Conservation (phyloP, 1,140 invertebrate species). For the Ostrea denselamellosa region DNA sequence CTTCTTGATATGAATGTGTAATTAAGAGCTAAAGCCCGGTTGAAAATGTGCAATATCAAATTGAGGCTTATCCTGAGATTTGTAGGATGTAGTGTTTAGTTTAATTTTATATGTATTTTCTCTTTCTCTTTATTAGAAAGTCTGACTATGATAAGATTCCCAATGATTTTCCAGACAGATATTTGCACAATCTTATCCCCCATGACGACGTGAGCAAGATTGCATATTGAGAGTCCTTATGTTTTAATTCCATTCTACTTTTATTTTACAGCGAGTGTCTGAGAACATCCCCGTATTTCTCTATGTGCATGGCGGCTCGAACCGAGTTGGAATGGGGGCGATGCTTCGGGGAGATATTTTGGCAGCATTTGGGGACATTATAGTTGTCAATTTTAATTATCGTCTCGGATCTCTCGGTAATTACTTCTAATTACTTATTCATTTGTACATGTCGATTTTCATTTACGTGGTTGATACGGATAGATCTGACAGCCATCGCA, state of each 20-base stretch:
- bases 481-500: no score
- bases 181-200: background rate
- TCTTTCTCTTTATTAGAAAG: no score
- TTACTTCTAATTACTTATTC: background rate
- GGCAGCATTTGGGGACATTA: conserved; percentile 86
- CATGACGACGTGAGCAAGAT: background rate
- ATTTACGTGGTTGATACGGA: no score
- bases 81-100: no score
- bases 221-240: background rate
- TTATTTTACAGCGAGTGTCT: conserved; percentile 38
- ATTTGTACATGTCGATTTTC: background rate
- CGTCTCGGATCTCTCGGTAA: conserved; percentile 84
- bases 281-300: conserved; percentile 71
- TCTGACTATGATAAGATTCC: background rate
- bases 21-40: no score
- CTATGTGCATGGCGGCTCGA: conserved; percentile 79
- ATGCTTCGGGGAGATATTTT: conserved; percentile 83
- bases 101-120: no score
- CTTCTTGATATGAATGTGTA: no score
- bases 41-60: no score
- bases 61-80: no score
- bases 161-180: background rate
- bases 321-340: conserved; percentile 76
- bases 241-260: background rate
- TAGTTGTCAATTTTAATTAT: conserved; percentile 88